These are phyloP conservation scores for Metaphire vulgaris DNA, from an alignment of 1,140 invertebrate species.

Conservation along the genomic window DNA sequence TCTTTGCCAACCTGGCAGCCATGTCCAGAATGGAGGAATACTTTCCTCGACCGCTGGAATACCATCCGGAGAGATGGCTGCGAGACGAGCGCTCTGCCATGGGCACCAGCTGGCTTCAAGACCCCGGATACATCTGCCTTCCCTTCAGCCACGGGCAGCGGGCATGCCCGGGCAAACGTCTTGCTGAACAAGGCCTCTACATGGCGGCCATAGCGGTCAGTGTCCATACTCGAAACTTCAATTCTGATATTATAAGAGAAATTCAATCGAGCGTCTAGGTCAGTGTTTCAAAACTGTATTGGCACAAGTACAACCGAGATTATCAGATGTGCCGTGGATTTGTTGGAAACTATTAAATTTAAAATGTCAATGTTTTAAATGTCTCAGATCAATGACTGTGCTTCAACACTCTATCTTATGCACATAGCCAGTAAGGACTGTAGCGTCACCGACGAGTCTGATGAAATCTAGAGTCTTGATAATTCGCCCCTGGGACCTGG, in stretches of 20 bases:
- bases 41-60: constrained; percentile 39
- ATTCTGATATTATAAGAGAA: neutral
- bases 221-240: neutral
- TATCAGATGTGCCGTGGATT: too few relatives aligned
- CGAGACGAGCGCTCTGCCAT: constrained; percentile 57
- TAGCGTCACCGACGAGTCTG: too few relatives aligned
- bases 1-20: constrained; percentile 34
- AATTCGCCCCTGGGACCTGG: too few relatives aligned
- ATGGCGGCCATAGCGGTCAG: constrained; percentile 69
- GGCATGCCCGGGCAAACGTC: constrained; percentile 74
- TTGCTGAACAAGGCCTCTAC: constrained; percentile 81
- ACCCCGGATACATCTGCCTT: constrained; percentile 45
- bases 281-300: too few relatives aligned
- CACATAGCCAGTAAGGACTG: too few relatives aligned
- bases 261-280: too few relatives aligned
- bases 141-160: constrained; percentile 84
- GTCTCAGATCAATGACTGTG: too few relatives aligned
- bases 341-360: too few relatives aligned
- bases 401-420: too few relatives aligned
- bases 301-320: too few relatives aligned
- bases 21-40: constrained; percentile 38
- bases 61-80: constrained; percentile 45
- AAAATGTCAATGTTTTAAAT: too few relatives aligned
- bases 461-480: too few relatives aligned
- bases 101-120: constrained; percentile 12